Base-by-base conservation (phyloP, 1,140 invertebrate species). In the Drosophila dunni region DNA sequence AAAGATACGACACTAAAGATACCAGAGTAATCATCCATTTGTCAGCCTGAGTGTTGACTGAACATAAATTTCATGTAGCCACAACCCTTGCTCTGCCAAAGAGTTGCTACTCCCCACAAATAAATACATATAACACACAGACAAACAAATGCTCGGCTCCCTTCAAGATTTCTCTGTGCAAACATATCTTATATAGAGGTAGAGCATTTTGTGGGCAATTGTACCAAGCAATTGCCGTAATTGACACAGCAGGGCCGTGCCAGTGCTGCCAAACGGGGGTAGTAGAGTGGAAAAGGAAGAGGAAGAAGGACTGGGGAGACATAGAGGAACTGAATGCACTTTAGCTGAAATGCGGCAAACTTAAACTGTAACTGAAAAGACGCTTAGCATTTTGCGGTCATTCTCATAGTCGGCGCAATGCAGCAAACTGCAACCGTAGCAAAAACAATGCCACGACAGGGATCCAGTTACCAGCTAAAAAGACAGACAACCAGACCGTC, bases 281-380 rank as follows among this genome's bases (percentile, higher is more conserved):
- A n/a, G 13, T 11, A 8, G 17, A 33, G 15, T 8, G 29, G 40
- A 38, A 10, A 29, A 8, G 54, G 40, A n/a, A 33, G 15, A 11
- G 33, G 36, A n/a, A 11, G 8, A 1, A 10, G 3, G 5, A 8
- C 4, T 29, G 17, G 29, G 29, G 40, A 15, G 51, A 33, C 3
- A 51, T n/a, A 29, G 13, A 38, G 40, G 38, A 46, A n/a, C 67
- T 62, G 73, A 61, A 62, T 76, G 75, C 78, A 79, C 74, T 79
- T 78, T 79, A 61, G 69, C 75, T 77, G 54, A 79, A 79, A 76
- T 79, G 78, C 78, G 75, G 74, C 78, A 79, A 79, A 79, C 78
- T 79, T 79, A 79, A 79, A 79, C 77, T 79, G 77, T 79, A 73
- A 68, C 78, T 74, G 78, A 78, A 79, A 79, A 78, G 75, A 78